Conservation (phyloP, 2,113 vertebrate genomes). For the Toxotes chatareus region DNA sequence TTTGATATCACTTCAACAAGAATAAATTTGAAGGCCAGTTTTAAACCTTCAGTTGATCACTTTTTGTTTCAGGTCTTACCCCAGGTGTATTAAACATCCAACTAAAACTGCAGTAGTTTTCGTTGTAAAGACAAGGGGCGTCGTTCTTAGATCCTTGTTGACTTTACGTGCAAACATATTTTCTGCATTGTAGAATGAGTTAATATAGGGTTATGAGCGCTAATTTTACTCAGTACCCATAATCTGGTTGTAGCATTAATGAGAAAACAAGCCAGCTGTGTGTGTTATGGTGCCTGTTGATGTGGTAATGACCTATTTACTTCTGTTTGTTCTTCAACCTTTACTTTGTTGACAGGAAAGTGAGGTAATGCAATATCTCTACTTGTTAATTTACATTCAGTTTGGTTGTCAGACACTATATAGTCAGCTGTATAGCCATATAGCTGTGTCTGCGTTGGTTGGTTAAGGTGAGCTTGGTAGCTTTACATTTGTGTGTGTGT, state of each 20-base stretch:
- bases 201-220: not conserved
- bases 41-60: slow-evolving; percentile 1
- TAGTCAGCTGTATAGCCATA: slow-evolving; percentile 17
- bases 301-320: not conserved
- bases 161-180: not conserved
- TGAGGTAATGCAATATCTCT: not conserved
- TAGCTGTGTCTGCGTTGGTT: slow-evolving; percentile 13
- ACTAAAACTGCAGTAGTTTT: not conserved
- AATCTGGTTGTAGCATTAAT: not conserved
- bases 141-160: not conserved
- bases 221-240: not conserved
- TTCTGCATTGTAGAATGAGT: not conserved
- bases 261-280: not conserved
- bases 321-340: not conserved
- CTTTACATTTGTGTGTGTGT: not conserved
- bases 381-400: not conserved
- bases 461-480: slow-evolving; percentile 26
- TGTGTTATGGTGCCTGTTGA: not conserved
- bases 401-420: not conserved
- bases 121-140: not conserved
- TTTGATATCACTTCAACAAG: slow-evolving; percentile 22
- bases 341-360: not conserved
- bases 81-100: slow-evolving; percentile 9
- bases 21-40: slow-evolving; percentile 14
- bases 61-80: not conserved